Evolutionary conservation across 1,140 invertebrate species (phyloP), one percentile per base, ranked within the genome.

Genomic region (Brachionus angularis): DNA sequence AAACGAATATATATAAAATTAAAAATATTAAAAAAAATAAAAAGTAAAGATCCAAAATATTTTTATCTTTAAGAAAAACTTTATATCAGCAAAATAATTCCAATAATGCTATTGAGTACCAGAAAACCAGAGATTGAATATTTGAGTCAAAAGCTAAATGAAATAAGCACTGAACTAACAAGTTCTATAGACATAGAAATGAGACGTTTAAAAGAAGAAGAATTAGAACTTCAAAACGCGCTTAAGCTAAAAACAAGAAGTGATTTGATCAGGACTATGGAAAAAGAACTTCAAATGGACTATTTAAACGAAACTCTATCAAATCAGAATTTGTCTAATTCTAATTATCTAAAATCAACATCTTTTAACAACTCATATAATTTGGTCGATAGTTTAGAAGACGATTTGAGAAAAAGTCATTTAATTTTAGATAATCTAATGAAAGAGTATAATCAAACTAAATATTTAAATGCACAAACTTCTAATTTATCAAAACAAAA

Each of bases 271-370:
- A 14, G 23, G 16, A 29, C 62, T 33, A 67, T 67, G 62, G 62
- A 67, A 21, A 67, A 67, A 21, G 62, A 67, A 50, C 25, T 67
- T n/a, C 31, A n/a, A n/a, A 23, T 67, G 21, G 62, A 67, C 21
- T 23, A 3, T 12, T 36, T 58, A 39, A 36, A 58, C 12, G 53
- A 58, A 58, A 33, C 27, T 7, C 21, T 55, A 18, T 23, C 16
- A 7, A 10, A 27, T 16, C n/a, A 5, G 12, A 58, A 42, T n/a
- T n/a, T n/a, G n/a, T n/a, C n/a, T n/a, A n/a, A n/a, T n/a, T n/a
- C n/a, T n/a, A n/a, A n/a, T n/a, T n/a, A n/a, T n/a, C n/a, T n/a
- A n/a, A n/a, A n/a, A n/a, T n/a, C n/a, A n/a, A n/a, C n/a, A n/a
- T n/a, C n/a, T n/a, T n/a, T n/a, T n/a, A n/a, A n/a, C n/a, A n/a